Evolutionary conservation across 2,888 invertebrate species (phyloP), one percentile per base, ranked within the genome.

Genomic region (Trissolcus brochymenae): DNA sequence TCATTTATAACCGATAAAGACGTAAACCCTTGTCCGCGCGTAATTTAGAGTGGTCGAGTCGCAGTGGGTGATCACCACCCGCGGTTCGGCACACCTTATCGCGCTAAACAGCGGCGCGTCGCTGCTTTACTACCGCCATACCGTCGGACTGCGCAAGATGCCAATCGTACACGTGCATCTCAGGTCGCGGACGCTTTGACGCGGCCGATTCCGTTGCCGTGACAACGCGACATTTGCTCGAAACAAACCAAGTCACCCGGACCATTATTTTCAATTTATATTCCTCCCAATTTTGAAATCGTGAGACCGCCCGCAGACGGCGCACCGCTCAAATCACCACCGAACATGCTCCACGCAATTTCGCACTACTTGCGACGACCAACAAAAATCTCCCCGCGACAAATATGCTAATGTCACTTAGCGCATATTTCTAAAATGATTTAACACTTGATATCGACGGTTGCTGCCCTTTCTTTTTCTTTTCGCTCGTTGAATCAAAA

Each of bases 21-120:
- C 86, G 82, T 85, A 86, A 86, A 85, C 84, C 84, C 85, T 84
- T 86, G 87, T 87, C 86, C 84, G 81, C 84, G 87, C 85, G 86
- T 89, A 88, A 89, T 89, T 88, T 89, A 88, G 84, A 86, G 87
- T 87, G 85, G 85, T 87, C 85, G 84, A 83, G 84, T 85, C 88
- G 65, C 88, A 86, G 88, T 88, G 85, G 88, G 88, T 84, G 84
- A 71, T 81, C 84, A 84, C 88, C 88, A 85, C 88, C 88, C 79
- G 88, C 83, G 85, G 78, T 80, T 84, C 83, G 82, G 84, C 84
- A 87, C 88, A 88, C 88, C 87, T 87, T 84, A 57, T 84, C 84
- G 84, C 78, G 84, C 84, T 78, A 78, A 80, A 60, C 80, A 80
- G 51, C 51, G 51, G 51, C 51, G 25, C 43, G 29, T 25, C 46